Base-by-base conservation (phyloP, 2,888 invertebrate species). In the Lithophane socia region DNA sequence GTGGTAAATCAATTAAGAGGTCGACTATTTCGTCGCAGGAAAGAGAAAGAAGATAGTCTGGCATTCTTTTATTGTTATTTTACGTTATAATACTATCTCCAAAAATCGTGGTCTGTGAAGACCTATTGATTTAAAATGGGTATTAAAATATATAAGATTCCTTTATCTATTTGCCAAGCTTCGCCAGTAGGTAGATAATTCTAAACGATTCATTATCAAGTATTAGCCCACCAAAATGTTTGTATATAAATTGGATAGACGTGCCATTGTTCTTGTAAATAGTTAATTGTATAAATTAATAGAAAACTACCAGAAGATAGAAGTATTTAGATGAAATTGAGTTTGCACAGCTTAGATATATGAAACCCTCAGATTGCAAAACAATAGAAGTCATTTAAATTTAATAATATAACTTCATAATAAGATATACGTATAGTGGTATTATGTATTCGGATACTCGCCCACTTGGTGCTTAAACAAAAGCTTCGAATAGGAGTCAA, bases 401-500 rank as follows among this genome's bases (percentile, higher is more conserved):
- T n/a, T 29, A 7, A 24, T 65, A 65, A 24, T 47, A 10, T 49
- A 21, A 47, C 24, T 47, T 65, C 24, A 13, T 29, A 24, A 12
- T 24, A 21, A 29, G 21, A 2, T 37, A 29, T 24, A 18, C 24
- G 10, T 67, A 29, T 21, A 13, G 8, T 49, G 47, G 21, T 67
- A 66, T 29, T 21, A 37, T 3, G 16, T 52, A 52, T 54, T 68
- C 0, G 16, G 52, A 68, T 66, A 37, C 49, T n/a, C 3, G 24
- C 29, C n/a, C 8, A 60, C 47, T 72, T 60, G 82, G 86, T 82
- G 80, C 84, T 87, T 76, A n/a, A 56, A 37, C 42, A 54, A 69
- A 71, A 61, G 12, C 10, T 42, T 52, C n/a, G 67, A 80, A 81
- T 83, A 80, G 86, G 81, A 83, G 88, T 82, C 82, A 83, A 83